phyloP scores from a whole-genome alignment of 2,888 invertebrate species.

The Andrena dorsata region DNA sequence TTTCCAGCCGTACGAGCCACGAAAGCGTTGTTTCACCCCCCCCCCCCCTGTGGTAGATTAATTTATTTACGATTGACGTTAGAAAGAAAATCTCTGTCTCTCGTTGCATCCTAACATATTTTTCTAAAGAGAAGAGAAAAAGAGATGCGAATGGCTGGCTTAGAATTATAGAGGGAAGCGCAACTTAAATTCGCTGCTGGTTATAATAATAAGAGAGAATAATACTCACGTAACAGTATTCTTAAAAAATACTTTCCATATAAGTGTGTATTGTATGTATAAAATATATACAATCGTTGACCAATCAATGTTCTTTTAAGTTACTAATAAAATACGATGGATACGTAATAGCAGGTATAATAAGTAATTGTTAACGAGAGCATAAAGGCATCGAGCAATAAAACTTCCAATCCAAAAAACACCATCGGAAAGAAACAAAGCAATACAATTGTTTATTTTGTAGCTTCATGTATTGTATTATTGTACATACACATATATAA shows the following conservation, averaged over 20 bases:
- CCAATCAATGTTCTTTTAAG: slow-evolving; percentile 69
- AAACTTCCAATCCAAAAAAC: slow-evolving; percentile 16
- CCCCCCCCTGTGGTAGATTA: slow-evolving; percentile 18
- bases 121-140: slow-evolving; percentile 35
- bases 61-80: slow-evolving; percentile 42
- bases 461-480: slow-evolving; percentile 63
- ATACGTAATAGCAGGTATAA: slow-evolving; percentile 21
- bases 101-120: slow-evolving; percentile 40
- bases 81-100: not conserved
- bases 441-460: slow-evolving; percentile 58
- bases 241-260: slow-evolving; percentile 54
- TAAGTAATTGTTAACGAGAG: slow-evolving; percentile 47
- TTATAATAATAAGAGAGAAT: slow-evolving; percentile 33
- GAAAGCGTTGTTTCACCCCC: slow-evolving; percentile 10
- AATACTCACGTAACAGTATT: slow-evolving; percentile 67
- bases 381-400: slow-evolving; percentile 59
- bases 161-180: slow-evolving; percentile 5
- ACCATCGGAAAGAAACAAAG: slow-evolving; percentile 43
- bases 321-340: slow-evolving; percentile 36
- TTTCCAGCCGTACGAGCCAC: slow-evolving; percentile 8
- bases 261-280: slow-evolving; percentile 55
- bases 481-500: slow-evolving; percentile 60
- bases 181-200: slow-evolving; percentile 48
- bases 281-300: slow-evolving; percentile 74
- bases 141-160: not conserved